Conservation (phyloP, 2,888 invertebrate genomes). For the Drosophila mercatorum region DNA sequence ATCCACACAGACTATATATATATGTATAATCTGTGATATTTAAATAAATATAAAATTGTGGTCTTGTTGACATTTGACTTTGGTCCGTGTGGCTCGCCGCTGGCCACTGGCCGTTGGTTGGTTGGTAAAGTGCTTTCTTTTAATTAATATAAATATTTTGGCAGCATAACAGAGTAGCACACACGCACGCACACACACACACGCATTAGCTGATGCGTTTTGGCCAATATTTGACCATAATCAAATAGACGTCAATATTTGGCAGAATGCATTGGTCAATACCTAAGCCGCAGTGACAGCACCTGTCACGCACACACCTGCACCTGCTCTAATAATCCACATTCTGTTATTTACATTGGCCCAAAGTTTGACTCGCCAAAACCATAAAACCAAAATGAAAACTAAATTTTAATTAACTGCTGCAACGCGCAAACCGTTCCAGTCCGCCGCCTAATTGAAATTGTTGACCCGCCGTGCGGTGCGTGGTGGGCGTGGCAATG, state of each 20-base stretch:
- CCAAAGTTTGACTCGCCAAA: conserved; percentile 17
- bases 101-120: too few species aligned
- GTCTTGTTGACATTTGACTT: conserved; percentile 75
- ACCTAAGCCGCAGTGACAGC: conserved; percentile 53
- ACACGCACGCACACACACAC: background rate
- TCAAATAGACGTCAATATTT: conserved; percentile 68
- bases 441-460: conserved; percentile 41
- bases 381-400: conserved; percentile 59
- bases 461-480: conserved; percentile 16
- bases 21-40: conserved; percentile 28
- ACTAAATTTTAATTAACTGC: conserved; percentile 76
- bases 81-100: conserved; percentile 51
- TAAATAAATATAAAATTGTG: conserved; percentile 66
- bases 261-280: conserved; percentile 10
- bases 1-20: conserved; percentile 1
- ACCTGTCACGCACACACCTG: conserved; percentile 12
- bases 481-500: background rate
- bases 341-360: conserved; percentile 7
- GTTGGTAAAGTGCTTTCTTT: conserved; percentile 45
- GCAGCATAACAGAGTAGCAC: conserved; percentile 21
- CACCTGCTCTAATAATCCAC: conserved; percentile 9
- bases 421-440: conserved; percentile 26
- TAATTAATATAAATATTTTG: conserved; percentile 70
- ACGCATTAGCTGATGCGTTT: conserved; percentile 41
- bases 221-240: conserved; percentile 61